Conservation (phyloP, 2,888 invertebrate genomes). For the Dascillus cervinus region DNA sequence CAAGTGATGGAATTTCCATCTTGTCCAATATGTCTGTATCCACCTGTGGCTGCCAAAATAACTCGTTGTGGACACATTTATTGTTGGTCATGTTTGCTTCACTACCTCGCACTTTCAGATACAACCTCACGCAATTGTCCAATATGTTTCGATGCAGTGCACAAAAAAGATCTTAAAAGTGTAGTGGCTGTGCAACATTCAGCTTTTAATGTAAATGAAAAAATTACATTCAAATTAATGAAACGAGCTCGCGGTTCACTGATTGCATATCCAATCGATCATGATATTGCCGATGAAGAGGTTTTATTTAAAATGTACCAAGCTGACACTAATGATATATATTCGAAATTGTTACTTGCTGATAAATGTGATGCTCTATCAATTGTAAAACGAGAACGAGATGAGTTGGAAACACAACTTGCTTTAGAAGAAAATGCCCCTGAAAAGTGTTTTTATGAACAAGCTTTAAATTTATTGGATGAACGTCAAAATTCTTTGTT, state of each 20-base stretch:
- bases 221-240: slow-evolving; percentile 76
- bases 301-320: slow-evolving; percentile 44
- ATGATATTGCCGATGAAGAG: slow-evolving; percentile 29
- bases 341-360: slow-evolving; percentile 73
- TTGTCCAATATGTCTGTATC: slow-evolving; percentile 89
- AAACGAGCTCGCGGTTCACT: slow-evolving; percentile 49
- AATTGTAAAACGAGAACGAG: slow-evolving; percentile 67
- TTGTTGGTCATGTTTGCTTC: slow-evolving; percentile 93
- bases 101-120: slow-evolving; percentile 82
- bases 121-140: slow-evolving; percentile 81
- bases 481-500: slow-evolving; percentile 42
- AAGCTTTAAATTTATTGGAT: slow-evolving; percentile 66
- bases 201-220: slow-evolving; percentile 54
- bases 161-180: slow-evolving; percentile 75
- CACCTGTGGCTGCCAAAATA: slow-evolving; percentile 82
- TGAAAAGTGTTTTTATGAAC: slow-evolving; percentile 78
- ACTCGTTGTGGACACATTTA: slow-evolving; percentile 93
- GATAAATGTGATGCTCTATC: slow-evolving; percentile 52
- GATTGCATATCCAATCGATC: slow-evolving; percentile 47
- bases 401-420: slow-evolving; percentile 56
- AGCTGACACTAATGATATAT: slow-evolving; percentile 48
- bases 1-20: slow-evolving; percentile 59
- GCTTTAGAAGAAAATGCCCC: slow-evolving; percentile 64
- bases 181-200: slow-evolving; percentile 51
- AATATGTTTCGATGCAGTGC: slow-evolving; percentile 80